phyloP scores from a whole-genome alignment of 2,113 vertebrate genomes.

The Toxotes jaculatrix region DNA sequence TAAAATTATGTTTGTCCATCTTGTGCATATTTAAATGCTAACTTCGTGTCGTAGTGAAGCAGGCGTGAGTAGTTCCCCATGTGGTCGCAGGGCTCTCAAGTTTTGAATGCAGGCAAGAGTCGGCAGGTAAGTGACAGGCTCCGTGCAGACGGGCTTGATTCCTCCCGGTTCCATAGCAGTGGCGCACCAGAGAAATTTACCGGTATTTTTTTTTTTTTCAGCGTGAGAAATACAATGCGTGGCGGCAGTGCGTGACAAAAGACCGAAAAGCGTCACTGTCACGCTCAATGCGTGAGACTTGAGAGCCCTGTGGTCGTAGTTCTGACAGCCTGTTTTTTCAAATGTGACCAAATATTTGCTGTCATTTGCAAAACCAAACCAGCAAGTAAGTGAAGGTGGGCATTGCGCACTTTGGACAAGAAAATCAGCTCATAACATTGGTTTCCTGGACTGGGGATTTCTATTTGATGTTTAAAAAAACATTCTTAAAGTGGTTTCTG shows the following conservation, averaged over 20 bases:
- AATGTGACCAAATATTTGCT: conserved; percentile 66
- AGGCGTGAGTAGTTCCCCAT: conserved; percentile 1
- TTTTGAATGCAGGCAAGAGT: too few species aligned
- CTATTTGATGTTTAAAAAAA: conserved; percentile 20
- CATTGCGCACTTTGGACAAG: conserved; percentile 42
- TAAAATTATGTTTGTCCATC: conserved; percentile 20
- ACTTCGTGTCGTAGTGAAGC: conserved; percentile 48
- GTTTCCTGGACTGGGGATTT: conserved; percentile 35
- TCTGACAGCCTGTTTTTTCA: conserved; percentile 33
- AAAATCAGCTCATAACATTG: conserved; percentile 30
- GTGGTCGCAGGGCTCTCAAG: neutral
- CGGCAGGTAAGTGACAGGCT: too few species aligned
- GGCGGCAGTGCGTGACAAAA: too few species aligned
- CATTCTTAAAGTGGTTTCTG: conserved; percentile 40
- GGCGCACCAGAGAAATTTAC: too few species aligned
- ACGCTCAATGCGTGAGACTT: too few species aligned
- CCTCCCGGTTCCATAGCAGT: too few species aligned
- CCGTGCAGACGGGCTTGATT: too few species aligned
- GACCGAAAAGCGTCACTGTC: too few species aligned
- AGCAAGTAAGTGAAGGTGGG: conserved; percentile 28
- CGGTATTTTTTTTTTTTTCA: too few species aligned
- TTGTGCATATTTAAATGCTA: conserved; percentile 38
- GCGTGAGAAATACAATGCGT: too few species aligned
- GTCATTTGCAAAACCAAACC: conserved; percentile 22
- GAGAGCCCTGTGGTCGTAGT: neutral